Percentiles rank a stretch among this genome's conserved stretches.
Conservation (phyloP, 2,797 vertebrate species). For the Huso huso region DNA sequence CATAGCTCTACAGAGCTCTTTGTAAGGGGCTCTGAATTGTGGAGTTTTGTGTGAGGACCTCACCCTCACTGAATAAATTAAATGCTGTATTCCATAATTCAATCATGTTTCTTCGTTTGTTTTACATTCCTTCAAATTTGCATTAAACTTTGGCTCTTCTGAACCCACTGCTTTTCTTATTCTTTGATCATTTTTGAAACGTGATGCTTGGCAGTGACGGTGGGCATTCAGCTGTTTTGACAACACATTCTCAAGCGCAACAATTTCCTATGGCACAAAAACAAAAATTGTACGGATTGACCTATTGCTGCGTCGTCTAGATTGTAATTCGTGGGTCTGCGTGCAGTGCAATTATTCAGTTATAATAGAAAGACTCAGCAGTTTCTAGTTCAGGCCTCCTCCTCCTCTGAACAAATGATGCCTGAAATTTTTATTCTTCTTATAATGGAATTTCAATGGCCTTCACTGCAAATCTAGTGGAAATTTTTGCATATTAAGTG, state of each 20-base stretch:
- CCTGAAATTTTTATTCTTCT: conserved; percentile 99
- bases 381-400: conserved; percentile 86
- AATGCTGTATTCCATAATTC: too few relatives aligned
- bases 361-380: conserved; percentile 96
- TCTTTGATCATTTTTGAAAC: too few relatives aligned
- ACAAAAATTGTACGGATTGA: conserved; percentile 8
- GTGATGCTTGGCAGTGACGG: too few relatives aligned
- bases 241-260: not conserved
- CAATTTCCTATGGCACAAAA: conserved; percentile 1
- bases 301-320: conserved; percentile 5
- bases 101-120: too few relatives aligned
- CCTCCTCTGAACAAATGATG: conserved; percentile 98
- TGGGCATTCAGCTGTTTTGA: too few relatives aligned
- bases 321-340: conserved; percentile 28
- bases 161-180: too few relatives aligned
- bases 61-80: too few relatives aligned
- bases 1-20: too few relatives aligned
- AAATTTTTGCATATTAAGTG: conserved; percentile 99
- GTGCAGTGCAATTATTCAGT: conserved; percentile 78
- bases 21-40: too few relatives aligned
- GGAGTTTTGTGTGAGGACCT: too few relatives aligned
- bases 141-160: too few relatives aligned
- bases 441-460: conserved; percentile 99
- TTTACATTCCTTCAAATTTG: too few relatives aligned
- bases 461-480: conserved; percentile 99